These are phyloP conservation scores for Tipula vernalis DNA, from an alignment of 2,888 invertebrate species.

Conservation along the genomic window DNA sequence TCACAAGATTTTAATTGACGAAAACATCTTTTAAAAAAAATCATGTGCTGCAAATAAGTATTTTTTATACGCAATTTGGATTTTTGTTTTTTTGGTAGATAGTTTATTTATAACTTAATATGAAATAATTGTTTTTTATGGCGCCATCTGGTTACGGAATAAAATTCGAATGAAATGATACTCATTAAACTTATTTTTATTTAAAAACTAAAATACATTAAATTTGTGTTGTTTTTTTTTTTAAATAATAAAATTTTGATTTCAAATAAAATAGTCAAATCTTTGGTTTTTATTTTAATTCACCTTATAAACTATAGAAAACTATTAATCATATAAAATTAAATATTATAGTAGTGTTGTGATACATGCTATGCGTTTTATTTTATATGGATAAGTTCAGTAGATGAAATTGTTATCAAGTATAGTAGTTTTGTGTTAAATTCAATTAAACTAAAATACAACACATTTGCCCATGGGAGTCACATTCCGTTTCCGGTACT, in stretches of 20 bases:
- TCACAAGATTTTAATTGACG: not conserved
- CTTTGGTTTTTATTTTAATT: not conserved
- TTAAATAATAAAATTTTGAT: not conserved
- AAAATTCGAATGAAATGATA: not conserved
- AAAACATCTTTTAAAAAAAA: not conserved
- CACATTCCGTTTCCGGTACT: slow-evolving; percentile 29
- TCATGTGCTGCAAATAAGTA: not conserved
- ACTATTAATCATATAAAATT: not conserved
- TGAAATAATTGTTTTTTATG: not conserved
- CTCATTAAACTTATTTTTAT: not conserved
- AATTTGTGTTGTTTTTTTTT: not conserved
- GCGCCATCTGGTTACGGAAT: not conserved
- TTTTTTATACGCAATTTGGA: not conserved
- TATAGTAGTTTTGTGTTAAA: not conserved
- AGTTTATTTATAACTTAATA: not conserved
- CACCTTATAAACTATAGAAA: not conserved
- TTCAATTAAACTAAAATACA: slow-evolving; percentile 22
- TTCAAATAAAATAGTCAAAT: not conserved
- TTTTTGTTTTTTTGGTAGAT: too few species aligned
- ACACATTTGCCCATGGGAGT: slow-evolving; percentile 26
- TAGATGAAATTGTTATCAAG: not conserved
- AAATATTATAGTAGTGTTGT: not conserved
- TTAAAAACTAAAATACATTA: not conserved
- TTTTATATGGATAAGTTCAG: not conserved
- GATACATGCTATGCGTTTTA: not conserved